phyloP scores from a whole-genome alignment of 2,888 invertebrate species.

The Eueremaeus valkanovi region DNA sequence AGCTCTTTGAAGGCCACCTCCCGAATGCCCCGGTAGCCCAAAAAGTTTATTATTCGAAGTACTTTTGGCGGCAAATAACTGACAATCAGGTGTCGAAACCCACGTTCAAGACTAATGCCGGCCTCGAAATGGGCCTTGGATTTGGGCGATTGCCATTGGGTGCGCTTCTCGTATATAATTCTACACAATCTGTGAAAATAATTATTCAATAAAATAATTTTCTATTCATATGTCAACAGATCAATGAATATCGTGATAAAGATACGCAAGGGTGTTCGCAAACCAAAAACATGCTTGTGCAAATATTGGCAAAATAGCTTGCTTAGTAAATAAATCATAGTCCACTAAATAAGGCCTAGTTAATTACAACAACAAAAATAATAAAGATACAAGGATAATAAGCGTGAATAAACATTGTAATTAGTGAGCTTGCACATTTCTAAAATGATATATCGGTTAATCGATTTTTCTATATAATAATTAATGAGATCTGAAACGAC shows the following conservation, averaged over 20 bases:
- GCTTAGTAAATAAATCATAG: no score
- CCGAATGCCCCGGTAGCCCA: conserved; percentile 30
- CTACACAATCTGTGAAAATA: conserved; percentile 32
- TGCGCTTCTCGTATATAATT: conserved; percentile 33
- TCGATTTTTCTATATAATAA: not conserved
- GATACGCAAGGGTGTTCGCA: no score
- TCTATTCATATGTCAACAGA: no score
- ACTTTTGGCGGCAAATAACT: conserved; percentile 39
- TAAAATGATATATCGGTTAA: not conserved
- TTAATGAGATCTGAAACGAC: not conserved
- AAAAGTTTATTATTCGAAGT: conserved; percentile 36
- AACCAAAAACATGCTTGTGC: not conserved
- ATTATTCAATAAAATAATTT: no score
- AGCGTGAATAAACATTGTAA: no score
- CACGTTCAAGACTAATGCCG: conserved; percentile 34
- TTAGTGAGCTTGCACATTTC: no score
- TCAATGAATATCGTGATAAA: no score
- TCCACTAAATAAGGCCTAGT: no score
- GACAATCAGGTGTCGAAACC: conserved; percentile 37
- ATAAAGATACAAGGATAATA: no score
- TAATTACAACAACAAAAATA: no score
- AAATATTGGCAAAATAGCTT: no score
- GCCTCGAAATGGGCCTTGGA: conserved; percentile 38
- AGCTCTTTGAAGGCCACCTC: conserved; percentile 33
- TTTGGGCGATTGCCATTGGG: conserved; percentile 23